These are phyloP conservation scores for Zosterops hypoxanthus DNA, from an alignment of 2,113 vertebrate species.

Conservation along the genomic window DNA sequence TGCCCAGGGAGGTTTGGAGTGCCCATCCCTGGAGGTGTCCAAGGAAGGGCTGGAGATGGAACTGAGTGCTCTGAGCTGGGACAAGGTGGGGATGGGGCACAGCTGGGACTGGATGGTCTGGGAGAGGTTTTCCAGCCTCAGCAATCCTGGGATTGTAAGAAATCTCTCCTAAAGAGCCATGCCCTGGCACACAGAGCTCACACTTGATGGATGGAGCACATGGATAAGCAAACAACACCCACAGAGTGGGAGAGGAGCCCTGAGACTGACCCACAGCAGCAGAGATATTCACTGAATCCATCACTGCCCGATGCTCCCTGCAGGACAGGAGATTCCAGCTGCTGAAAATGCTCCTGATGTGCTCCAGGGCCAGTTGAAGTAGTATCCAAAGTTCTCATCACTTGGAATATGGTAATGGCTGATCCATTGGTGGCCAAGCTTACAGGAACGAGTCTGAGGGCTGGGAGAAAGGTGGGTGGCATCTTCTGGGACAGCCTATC, in stretches of 20 bases:
- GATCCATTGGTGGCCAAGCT: not conserved
- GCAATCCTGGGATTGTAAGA: not conserved
- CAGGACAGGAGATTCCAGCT: not conserved
- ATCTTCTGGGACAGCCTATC: not conserved
- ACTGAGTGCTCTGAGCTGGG: too few relatives aligned
- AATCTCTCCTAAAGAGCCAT: not conserved
- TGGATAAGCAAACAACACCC: not conserved
- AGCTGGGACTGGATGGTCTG: not conserved
- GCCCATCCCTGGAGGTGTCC: too few relatives aligned
- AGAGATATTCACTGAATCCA: not conserved
- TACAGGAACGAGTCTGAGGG: not conserved
- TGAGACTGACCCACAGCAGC: not conserved
- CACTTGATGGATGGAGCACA: not conserved
- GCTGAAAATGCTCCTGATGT: not conserved
- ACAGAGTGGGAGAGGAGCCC: not conserved
- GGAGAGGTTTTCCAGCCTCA: not conserved
- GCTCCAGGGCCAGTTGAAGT: not conserved
- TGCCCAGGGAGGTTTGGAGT: too few relatives aligned
- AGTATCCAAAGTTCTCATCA: fast-evolving
- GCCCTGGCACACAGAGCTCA: not conserved
- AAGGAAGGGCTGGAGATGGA: too few relatives aligned
- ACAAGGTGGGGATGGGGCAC: too few relatives aligned
- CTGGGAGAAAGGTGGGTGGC: not conserved
- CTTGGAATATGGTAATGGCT: not conserved
- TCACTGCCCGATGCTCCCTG: not conserved